Conservation (phyloP, 1,140 invertebrate genomes). For the Archivesica marissinica region DNA sequence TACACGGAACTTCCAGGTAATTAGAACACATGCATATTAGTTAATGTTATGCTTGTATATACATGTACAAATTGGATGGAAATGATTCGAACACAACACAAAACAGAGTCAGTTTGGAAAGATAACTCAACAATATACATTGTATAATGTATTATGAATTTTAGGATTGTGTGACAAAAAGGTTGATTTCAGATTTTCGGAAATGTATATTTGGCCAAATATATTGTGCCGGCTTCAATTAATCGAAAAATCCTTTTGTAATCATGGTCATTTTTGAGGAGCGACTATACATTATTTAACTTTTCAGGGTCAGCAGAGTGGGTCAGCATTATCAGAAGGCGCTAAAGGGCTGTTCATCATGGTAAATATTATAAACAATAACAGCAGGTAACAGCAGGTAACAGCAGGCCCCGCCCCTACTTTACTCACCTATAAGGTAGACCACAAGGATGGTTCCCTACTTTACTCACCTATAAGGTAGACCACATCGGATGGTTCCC, state of each 20-base stretch:
- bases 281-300: not conserved
- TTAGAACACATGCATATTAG: too few relatives aligned
- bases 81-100: too few relatives aligned
- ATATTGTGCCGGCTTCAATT: not conserved
- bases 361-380: not conserved
- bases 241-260: not conserved
- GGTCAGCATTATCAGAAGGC: slow-evolving; percentile 13
- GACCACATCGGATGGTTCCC: not conserved
- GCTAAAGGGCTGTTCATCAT: slow-evolving; percentile 49
- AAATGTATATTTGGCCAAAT: not conserved
- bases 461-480: not conserved
- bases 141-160: not conserved
- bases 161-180: not conserved
- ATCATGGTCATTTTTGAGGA: not conserved
- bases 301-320: slow-evolving; percentile 48
- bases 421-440: not conserved
- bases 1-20: too few relatives aligned
- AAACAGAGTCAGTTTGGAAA: too few relatives aligned
- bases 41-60: too few relatives aligned
- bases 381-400: not conserved
- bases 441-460: not conserved
- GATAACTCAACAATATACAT: too few relatives aligned
- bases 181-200: not conserved
- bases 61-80: too few relatives aligned
- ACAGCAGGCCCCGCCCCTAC: not conserved